Base-by-base conservation (phyloP, 2,888 invertebrate species). In the Pocota personata region DNA sequence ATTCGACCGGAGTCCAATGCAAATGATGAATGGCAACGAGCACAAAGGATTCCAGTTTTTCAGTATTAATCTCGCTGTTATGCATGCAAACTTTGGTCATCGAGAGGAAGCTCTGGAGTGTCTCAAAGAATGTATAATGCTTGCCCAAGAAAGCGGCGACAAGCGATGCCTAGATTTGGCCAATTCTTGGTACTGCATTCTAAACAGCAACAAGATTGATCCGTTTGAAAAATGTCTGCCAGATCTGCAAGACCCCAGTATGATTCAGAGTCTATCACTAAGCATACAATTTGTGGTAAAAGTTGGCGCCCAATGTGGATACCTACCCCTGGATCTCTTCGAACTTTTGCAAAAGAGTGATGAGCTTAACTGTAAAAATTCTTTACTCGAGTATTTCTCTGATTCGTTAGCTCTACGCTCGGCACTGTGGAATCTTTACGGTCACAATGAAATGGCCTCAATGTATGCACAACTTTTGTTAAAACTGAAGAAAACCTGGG, bases 81-180 rank as follows among this genome's bases (percentile, higher is more conserved):
- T 98, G 89, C 97, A 98, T 91, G 96, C 96, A 57, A 95, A 96
- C 88, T 98, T 98, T 92, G 90, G 91, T 88, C 93, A 89, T 89
- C 97, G 96, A 86, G 94, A 95, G 58, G 95, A 97, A 90, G 97
- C 97, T 0, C 92, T 96, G 90, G 95, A 95, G 78, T 96, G 97
- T 14, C 94, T 98, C n/a, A 95, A 95, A 88, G 98, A 98, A 93
- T 97, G 97, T 8, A 95, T 98, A 69, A 95, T 95, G 92, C 94
- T 97, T 90, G 97, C 98, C 3, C 98, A 98, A 91, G 97, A 97
- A 92, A 95, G 96, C 76, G 96, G 95, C 80, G 98, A 98, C 91
- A 95, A 96, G 89, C 94, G 96, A 71, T 98, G 97, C 90, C 93
- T 98, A 69, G 97, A 97, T 91, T 95, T 97, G 90, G 96, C 97